These are phyloP conservation scores for Trachymyrmex septentrionalis DNA, from an alignment of 1,140 invertebrate genomes.

Conservation along the genomic window DNA sequence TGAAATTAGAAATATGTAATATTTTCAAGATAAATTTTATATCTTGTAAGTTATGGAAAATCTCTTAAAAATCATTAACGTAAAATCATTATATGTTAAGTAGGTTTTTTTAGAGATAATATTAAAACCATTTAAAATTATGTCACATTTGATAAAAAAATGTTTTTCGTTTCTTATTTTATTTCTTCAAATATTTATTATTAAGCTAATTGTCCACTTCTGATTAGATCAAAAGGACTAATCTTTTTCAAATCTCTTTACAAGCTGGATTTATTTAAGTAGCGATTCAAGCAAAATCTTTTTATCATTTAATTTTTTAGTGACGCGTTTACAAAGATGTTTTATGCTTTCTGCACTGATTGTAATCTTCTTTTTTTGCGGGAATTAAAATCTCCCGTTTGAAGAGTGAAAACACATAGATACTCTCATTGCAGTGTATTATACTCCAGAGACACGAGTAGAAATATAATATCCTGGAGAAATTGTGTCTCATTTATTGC, in stretches of 20 bases:
- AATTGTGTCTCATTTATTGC: slow-evolving; percentile 61
- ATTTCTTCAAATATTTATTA: slow-evolving; percentile 8
- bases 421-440: neutral
- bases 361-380: slow-evolving; percentile 20
- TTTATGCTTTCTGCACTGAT: slow-evolving; percentile 30
- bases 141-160: neutral
- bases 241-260: neutral
- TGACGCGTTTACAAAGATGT: slow-evolving; percentile 6
- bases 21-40: slow-evolving; percentile 4
- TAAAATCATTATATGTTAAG: neutral
- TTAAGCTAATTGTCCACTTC: neutral
- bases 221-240: neutral
- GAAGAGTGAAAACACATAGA: slow-evolving; percentile 27
- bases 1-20: neutral
- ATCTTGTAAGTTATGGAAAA: neutral
- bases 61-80: neutral
- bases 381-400: slow-evolving; percentile 38
- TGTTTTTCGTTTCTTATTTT: neutral
- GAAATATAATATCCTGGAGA: slow-evolving; percentile 42
- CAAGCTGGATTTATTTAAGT: neutral
- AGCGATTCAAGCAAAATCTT: neutral
- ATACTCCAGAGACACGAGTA: neutral
- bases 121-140: neutral
- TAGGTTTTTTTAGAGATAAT: neutral
- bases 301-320: slow-evolving; percentile 19